phyloP scores from a whole-genome alignment of 2,888 invertebrate genomes.

The Diachrysia chrysitis region DNA sequence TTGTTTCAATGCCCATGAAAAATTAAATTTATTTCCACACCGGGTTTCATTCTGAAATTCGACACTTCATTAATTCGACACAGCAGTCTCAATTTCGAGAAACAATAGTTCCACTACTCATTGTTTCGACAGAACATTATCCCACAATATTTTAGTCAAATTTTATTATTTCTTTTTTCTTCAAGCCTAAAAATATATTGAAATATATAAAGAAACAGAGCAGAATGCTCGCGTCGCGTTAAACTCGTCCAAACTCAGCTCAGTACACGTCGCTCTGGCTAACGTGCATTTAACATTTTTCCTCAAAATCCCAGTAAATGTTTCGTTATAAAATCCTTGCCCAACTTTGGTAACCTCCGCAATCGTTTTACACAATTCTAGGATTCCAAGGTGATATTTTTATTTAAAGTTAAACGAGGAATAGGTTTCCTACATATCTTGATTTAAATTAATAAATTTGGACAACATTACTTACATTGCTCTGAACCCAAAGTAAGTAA shows the following conservation, averaged over 20 bases:
- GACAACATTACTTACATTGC: too few species aligned
- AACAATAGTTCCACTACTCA: too few species aligned
- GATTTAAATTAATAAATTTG: too few species aligned
- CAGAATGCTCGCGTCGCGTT: conserved; percentile 11
- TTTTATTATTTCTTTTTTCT: background rate
- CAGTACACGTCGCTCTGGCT: conserved; percentile 34
- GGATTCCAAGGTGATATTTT: conserved; percentile 37
- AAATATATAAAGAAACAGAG: background rate
- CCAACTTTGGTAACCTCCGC: conserved; percentile 27
- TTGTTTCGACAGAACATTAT: too few species aligned
- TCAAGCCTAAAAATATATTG: background rate
- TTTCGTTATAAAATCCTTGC: conserved; percentile 32
- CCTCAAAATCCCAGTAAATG: conserved; percentile 44
- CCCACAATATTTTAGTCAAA: too few species aligned
- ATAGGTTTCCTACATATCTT: background rate
- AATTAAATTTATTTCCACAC: too few species aligned
- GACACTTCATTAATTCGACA: too few species aligned
- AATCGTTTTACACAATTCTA: conserved; percentile 34
- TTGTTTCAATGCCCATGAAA: too few species aligned
- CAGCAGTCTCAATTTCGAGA: too few species aligned
- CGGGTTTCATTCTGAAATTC: too few species aligned
- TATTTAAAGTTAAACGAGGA: conserved; percentile 19
- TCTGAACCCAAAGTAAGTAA: too few species aligned
- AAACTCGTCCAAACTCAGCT: conserved; percentile 42
- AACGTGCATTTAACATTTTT: conserved; percentile 51